These are phyloP conservation scores for Gymnocheta viridis DNA, from an alignment of 2,888 invertebrate genomes.

Conservation along the genomic window DNA sequence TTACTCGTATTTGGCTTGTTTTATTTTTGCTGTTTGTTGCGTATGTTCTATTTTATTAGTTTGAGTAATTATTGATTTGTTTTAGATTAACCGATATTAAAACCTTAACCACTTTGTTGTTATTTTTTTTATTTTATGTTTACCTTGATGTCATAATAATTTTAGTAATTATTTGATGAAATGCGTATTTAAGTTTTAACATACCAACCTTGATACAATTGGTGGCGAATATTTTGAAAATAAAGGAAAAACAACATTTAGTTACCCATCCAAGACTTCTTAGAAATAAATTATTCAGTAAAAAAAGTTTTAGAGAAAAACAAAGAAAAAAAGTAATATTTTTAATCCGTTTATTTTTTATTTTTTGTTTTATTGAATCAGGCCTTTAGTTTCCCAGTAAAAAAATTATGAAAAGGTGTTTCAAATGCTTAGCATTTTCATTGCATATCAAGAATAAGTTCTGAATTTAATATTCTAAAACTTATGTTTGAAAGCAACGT, in stretches of 20 bases:
- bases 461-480: too few relatives aligned
- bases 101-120: not conserved
- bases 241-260: not conserved
- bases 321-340: too few relatives aligned
- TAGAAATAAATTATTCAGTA: too few relatives aligned
- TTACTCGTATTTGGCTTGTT: not conserved
- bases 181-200: not conserved
- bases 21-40: not conserved
- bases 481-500: too few relatives aligned
- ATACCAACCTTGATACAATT: not conserved
- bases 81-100: constrained; percentile 17
- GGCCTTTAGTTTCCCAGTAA: too few relatives aligned
- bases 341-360: too few relatives aligned
- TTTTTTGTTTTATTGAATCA: too few relatives aligned
- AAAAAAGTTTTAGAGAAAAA: too few relatives aligned
- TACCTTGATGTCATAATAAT: not conserved
- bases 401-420: too few relatives aligned
- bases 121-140: not conserved
- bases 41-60: not conserved
- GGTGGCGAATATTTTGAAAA: not conserved
- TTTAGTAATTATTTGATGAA: not conserved
- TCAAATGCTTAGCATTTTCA: too few relatives aligned
- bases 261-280: too few relatives aligned
- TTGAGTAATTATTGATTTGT: not conserved
- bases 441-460: too few relatives aligned